Base-by-base conservation (phyloP, 2,888 invertebrate species). In the Epinotia ramella region DNA sequence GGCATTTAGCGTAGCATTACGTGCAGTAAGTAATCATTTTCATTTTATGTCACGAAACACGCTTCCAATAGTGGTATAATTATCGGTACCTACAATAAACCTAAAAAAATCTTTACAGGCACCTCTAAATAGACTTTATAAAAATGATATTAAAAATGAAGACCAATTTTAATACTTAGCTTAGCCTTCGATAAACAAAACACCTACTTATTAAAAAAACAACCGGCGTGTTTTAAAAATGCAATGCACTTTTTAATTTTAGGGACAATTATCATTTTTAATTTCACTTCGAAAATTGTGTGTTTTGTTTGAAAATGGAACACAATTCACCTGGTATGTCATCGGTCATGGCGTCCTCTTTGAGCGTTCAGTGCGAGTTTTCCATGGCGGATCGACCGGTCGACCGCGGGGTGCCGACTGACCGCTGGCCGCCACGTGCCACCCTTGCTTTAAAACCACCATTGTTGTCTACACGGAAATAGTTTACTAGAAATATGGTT, bases 311-410 rank as follows among this genome's bases (percentile, higher is more conserved):
- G 49, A 79, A 78, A 81, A 78, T 76, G 28, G 76, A 81, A 84
- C 80, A 78, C 77, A 65, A 67, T 60, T 87, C 83, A 94, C 94
- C 94, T 91, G 94, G 94, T 85, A 94, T 93, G 80, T 93, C 94
- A 82, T 94, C 94, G 56, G 90, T 86, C 91, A 91, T 91, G 87
- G 80, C 81, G 84, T 66, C 77, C 77, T 16, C 79, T 78, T 77
- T 72, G 78, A 78, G 76, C 71, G 63, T 76, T 69, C 46, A 77
- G 76, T 79, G 75, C 57, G 62, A 76, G 75, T 73, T 80, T 79
- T 80, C 84, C 90, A 90, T 89, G 86, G 84, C 85, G 87, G 82
- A 81, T 85, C 87, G 83, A 83, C 83, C 84, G 83, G 82, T 76
- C 88, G 91, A 86, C 86, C 89, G 91, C 91, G 86, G 84, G 87